Evolutionary conservation across 2,113 vertebrate genomes (phyloP), one percentile per base, ranked within the genome.

Genomic region (Falcunculus frontatus): DNA sequence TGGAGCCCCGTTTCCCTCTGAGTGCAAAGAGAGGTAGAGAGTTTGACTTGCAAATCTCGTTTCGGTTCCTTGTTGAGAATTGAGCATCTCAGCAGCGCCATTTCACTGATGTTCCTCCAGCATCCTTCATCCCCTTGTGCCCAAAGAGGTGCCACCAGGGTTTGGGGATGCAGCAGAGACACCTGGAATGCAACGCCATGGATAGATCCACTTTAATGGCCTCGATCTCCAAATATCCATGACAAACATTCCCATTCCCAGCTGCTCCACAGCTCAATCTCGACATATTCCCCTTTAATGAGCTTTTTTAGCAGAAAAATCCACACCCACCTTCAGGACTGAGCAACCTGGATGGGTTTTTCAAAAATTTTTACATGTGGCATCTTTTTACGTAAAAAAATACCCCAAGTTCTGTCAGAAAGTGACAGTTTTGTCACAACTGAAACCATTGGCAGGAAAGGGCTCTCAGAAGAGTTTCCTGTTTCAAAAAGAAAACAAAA

Each of bases 391-490:
- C 49, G 6, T n/a, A 11, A 65, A 74, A 84, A 56, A 35, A 10
- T 16, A 59, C 59, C 52, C 26, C 35, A 11, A 65, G 56, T 10
- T 55, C 27, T 50, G 49, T 73, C 81, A 89, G 87, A 91, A 90
- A 91, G 57, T 42, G 41, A 39, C 73, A 14, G 70, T 50, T 93
- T 69, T 64, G 62, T 75, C 87, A 89, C 93, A 73, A 50, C 46
- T 86, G 94, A 95, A 92, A 94, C 46, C 6, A 1, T 83, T 86
- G 25, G 64, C 96, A 96, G 95, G 92, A 95, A 96, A 95, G 76
- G 64, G 86, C 86, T 92, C 93, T 92, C 50, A 90, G 91, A 89
- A 1, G 4, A 93, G 72, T 44, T 97, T 97, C 94, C 96, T 97
- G 94, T 96, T 88, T 83, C 83, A 90, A 90, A 93, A 90, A 95